Evolutionary conservation across 2,888 invertebrate species (phyloP).

Genomic region (Chloroclystis v-ata): DNA sequence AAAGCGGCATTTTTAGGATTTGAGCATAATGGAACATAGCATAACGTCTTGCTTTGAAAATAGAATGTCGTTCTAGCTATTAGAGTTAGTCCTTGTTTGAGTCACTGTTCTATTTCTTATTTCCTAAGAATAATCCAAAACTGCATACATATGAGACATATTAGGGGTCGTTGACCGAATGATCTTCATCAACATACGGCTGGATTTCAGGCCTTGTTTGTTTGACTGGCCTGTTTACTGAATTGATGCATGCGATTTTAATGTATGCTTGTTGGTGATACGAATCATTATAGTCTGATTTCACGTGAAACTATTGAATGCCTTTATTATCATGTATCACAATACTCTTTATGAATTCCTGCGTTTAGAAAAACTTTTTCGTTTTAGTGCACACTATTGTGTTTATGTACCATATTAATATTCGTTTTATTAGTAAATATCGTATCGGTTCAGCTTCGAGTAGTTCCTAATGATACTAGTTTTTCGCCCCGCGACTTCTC

Average conservation of each 20-base stretch:
- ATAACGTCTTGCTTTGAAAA: slow-evolving; percentile 12
- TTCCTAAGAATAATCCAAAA: slow-evolving; percentile 74
- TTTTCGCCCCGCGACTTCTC: too few species aligned
- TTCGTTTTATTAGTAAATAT: too few species aligned
- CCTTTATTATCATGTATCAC: neutral
- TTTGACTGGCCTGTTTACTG: slow-evolving; percentile 16
- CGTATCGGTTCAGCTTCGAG: too few species aligned
- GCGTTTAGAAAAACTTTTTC: too few species aligned
- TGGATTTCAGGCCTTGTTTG: slow-evolving; percentile 29
- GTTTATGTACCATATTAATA: too few species aligned
- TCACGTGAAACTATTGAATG: slow-evolving; percentile 4
- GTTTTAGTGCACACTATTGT: too few species aligned
- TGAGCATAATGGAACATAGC: neutral
- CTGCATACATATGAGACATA: slow-evolving; percentile 67
- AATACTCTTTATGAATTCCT: neutral
- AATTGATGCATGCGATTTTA: slow-evolving; percentile 12
- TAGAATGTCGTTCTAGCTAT: slow-evolving; percentile 33
- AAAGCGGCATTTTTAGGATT: too few species aligned
- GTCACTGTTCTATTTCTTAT: slow-evolving; percentile 69
- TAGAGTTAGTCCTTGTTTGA: slow-evolving; percentile 62
- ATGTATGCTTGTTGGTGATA: slow-evolving; percentile 2
- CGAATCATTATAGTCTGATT: slow-evolving; percentile 8
- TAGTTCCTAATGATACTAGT: too few species aligned
- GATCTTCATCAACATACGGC: slow-evolving; percentile 41
- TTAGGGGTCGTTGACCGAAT: slow-evolving; percentile 58